These are phyloP conservation scores for Apotomis turbidana DNA, from an alignment of 2,888 invertebrate species.

Conservation along the genomic window DNA sequence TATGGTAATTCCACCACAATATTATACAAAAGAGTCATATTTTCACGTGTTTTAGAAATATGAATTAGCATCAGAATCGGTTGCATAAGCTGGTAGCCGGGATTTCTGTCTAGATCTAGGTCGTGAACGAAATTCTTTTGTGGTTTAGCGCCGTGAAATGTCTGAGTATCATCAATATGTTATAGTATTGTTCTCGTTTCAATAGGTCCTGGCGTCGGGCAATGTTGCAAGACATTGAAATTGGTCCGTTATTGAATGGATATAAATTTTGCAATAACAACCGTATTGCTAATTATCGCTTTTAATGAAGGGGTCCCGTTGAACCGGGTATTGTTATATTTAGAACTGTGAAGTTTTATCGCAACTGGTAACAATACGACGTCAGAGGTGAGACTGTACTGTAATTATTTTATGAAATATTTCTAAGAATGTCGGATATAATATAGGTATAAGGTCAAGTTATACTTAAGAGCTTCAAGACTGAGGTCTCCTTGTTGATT, in stretches of 20 bases:
- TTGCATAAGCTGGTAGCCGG: conserved; percentile 30
- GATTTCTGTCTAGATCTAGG: conserved; percentile 49
- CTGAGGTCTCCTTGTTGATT: no score
- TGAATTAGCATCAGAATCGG: conserved; percentile 35
- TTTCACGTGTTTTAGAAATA: conserved; percentile 39
- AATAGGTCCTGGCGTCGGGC: conserved; percentile 44
- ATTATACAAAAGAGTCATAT: conserved; percentile 22
- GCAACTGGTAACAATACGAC: background rate
- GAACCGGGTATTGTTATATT: conserved; percentile 2
- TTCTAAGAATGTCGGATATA: background rate
- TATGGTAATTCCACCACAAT: conserved; percentile 26
- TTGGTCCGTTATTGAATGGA: conserved; percentile 21
- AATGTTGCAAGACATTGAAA: conserved; percentile 18
- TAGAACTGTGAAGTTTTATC: background rate
- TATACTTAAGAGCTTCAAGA: background rate
- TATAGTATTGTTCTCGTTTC: conserved; percentile 57
- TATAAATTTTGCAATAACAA: conserved; percentile 34
- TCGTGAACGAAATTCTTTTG: conserved; percentile 58
- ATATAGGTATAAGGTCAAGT: background rate
- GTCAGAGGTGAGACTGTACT: background rate
- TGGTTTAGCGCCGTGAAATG: conserved; percentile 47
- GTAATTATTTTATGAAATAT: conserved; percentile 10
- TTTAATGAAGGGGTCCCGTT: conserved; percentile 30
- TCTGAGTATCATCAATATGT: conserved; percentile 52
- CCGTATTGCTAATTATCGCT: conserved; percentile 33